Conservation (phyloP, 92 coral and sea anemone species). For the Heteractis magnifica region DNA sequence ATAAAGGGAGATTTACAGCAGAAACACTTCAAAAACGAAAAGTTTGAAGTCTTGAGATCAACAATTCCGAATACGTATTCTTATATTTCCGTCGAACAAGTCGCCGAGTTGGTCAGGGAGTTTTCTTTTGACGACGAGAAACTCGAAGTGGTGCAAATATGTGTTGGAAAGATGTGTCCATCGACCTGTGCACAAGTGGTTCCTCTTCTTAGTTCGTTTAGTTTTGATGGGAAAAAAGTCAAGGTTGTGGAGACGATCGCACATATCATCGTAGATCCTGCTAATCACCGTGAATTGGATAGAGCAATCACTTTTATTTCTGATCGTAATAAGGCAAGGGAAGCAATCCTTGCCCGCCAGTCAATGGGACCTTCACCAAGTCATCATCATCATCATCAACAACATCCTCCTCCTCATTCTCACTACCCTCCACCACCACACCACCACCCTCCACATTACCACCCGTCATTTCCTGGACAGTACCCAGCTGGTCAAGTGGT, state of each 20-base stretch:
- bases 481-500: background rate
- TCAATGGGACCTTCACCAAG: conserved; percentile 10
- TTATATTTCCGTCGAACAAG: conserved; percentile 59
- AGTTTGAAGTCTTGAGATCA: conserved; percentile 42
- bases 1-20: conserved; percentile 36
- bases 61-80: conserved; percentile 32
- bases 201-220: conserved; percentile 38
- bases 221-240: conserved; percentile 49
- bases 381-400: conserved; percentile 10
- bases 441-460: conserved; percentile 14
- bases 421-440: conserved; percentile 9
- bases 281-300: conserved; percentile 43
- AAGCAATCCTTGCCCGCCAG: conserved; percentile 9
- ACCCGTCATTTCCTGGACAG: background rate
- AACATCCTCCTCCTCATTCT: background rate
- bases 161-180: conserved; percentile 43
- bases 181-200: conserved; percentile 50
- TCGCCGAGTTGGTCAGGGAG: conserved; percentile 47
- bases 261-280: conserved; percentile 45
- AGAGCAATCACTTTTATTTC: conserved; percentile 34
- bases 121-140: conserved; percentile 64
- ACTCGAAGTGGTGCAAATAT: conserved; percentile 49
- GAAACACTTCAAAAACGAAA: conserved; percentile 47
- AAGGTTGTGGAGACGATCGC: conserved; percentile 51
- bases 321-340: conserved; percentile 46